Conservation (phyloP, 1,140 invertebrate species). For the Manduca sexta region DNA sequence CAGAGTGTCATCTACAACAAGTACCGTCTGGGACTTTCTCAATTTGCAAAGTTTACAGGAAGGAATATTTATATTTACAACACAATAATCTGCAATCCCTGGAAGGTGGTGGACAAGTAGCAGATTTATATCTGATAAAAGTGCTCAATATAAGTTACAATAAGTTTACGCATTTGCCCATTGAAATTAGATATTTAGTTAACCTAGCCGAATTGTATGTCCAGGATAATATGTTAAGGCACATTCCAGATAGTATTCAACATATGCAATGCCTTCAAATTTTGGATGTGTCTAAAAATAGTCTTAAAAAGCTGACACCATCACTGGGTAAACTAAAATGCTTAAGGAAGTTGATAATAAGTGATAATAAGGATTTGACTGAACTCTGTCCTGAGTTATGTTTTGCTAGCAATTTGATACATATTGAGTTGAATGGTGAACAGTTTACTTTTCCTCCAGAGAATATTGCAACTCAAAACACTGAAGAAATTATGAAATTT, state of each 20-base stretch:
- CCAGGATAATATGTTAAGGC: slow-evolving; percentile 77
- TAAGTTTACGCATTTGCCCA: slow-evolving; percentile 76
- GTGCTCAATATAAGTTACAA: slow-evolving; percentile 83
- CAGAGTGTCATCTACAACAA: slow-evolving; percentile 79
- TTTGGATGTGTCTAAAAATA: slow-evolving; percentile 82
- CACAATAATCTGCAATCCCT: slow-evolving; percentile 80
- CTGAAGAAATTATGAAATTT: slow-evolving; percentile 79
- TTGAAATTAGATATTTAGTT: slow-evolving; percentile 76
- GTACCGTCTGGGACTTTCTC: slow-evolving; percentile 84
- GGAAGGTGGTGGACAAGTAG: slow-evolving; percentile 80
- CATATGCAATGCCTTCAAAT: slow-evolving; percentile 76
- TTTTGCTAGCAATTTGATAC: slow-evolving; percentile 72
- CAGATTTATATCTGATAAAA: slow-evolving; percentile 79
- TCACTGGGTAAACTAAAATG: slow-evolving; percentile 76
- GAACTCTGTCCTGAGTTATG: slow-evolving; percentile 77
- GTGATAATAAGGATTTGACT: slow-evolving; percentile 74
- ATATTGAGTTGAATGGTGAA: slow-evolving; percentile 76
- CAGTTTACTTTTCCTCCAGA: slow-evolving; percentile 77
- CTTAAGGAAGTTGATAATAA: slow-evolving; percentile 75
- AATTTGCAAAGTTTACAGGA: slow-evolving; percentile 84
- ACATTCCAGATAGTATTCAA: slow-evolving; percentile 80
- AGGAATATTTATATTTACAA: slow-evolving; percentile 79
- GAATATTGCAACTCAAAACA: slow-evolving; percentile 75
- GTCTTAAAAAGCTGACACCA: slow-evolving; percentile 78
- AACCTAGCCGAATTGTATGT: slow-evolving; percentile 80